These are phyloP conservation scores for Gallinago jamesoni DNA, from an alignment of 2,113 vertebrate species.

Conservation along the genomic window DNA sequence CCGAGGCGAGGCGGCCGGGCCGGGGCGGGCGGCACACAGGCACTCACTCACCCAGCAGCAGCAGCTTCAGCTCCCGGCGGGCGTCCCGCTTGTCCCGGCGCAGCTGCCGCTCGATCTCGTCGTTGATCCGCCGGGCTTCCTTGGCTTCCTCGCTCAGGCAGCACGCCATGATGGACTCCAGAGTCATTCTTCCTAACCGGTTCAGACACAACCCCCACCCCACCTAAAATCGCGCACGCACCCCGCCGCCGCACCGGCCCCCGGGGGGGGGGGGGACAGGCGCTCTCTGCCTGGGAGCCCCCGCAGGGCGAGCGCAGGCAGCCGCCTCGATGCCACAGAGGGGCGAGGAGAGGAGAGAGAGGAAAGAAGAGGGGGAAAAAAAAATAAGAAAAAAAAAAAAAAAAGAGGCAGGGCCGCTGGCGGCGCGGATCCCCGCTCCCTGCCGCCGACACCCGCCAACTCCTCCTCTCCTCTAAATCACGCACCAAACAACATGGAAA, in stretches of 20 bases:
- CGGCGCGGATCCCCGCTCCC: slow-evolving; percentile 16
- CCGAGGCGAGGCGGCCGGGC: no score
- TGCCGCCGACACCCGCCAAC: slow-evolving; percentile 5
- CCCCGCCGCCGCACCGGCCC: slow-evolving; percentile 56
- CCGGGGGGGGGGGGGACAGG: neutral
- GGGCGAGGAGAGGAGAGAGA: neutral
- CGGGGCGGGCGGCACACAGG: no score
- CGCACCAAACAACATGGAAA: slow-evolving; percentile 45
- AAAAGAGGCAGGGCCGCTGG: neutral
- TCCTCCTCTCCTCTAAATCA: slow-evolving; percentile 52
- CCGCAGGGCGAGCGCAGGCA: neutral
- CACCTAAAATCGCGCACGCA: slow-evolving; percentile 60
- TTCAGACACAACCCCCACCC: slow-evolving; percentile 61
- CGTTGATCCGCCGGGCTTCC: slow-evolving; percentile 83
- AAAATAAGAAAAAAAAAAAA: no score
- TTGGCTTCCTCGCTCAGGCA: slow-evolving; percentile 85
- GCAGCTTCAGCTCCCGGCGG: slow-evolving; percentile 82
- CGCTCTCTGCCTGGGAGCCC: slow-evolving; percentile 11
- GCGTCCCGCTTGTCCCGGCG: slow-evolving; percentile 83
- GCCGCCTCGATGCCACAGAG: neutral
- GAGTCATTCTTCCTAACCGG: slow-evolving; percentile 77
- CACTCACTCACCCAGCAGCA: slow-evolving; percentile 76
- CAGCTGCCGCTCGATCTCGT: slow-evolving; percentile 84
- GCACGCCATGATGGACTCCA: slow-evolving; percentile 87
- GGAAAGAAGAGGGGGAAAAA: no score